Conservation (phyloP, 2,888 invertebrate genomes). For the Dryocosmus kuriphilus region DNA sequence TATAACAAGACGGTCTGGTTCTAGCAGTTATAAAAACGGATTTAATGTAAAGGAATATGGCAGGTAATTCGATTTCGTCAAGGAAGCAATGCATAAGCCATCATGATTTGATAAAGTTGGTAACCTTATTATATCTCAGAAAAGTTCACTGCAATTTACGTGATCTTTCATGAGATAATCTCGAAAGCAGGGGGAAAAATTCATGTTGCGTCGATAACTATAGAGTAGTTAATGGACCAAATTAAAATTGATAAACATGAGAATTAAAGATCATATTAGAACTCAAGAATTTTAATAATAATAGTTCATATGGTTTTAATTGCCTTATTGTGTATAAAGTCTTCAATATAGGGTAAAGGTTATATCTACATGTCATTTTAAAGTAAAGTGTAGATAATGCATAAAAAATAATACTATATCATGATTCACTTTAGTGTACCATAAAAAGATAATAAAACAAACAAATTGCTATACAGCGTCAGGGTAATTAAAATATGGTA, state of each 20-base stretch:
- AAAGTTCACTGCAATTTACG: no score
- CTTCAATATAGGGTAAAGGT: neutral
- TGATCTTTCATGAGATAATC: neutral
- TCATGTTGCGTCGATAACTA: neutral
- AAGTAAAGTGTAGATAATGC: neutral
- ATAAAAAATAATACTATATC: neutral
- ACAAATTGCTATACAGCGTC: neutral
- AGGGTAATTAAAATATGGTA: neutral
- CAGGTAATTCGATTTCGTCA: neutral
- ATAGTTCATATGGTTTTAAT: neutral
- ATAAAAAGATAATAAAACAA: slow-evolving; percentile 4
- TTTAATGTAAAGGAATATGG: neutral
- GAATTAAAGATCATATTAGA: no score
- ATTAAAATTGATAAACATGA: no score
- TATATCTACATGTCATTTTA: neutral
- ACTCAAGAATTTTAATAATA: neutral
- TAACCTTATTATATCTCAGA: neutral
- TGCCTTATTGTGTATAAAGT: neutral
- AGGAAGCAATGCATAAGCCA: neutral
- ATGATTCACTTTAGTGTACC: neutral
- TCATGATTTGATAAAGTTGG: neutral
- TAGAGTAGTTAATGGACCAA: neutral
- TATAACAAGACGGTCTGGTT: neutral
- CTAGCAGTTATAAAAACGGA: neutral
- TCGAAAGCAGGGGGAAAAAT: neutral